Conservation (phyloP, 2,888 invertebrate species). For the Pilophorus perplexus region DNA sequence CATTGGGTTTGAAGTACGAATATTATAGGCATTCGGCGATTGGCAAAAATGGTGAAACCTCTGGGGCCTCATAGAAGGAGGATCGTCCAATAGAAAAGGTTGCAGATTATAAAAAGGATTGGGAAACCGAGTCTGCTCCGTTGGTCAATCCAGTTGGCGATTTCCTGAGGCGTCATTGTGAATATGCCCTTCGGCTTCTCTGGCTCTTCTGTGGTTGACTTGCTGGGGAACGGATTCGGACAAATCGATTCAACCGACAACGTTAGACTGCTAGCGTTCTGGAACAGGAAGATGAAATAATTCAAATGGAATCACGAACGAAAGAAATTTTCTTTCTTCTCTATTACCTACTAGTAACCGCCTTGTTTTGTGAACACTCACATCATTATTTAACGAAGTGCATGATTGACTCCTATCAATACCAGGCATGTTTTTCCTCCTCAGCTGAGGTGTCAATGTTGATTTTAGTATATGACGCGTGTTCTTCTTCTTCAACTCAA, state of each 20-base stretch:
- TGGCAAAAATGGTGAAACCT: too few species aligned
- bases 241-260: slow-evolving; percentile 50
- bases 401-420: slow-evolving; percentile 46
- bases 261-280: slow-evolving; percentile 48
- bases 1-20: too few species aligned
- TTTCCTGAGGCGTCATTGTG: slow-evolving; percentile 84
- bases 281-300: too few species aligned
- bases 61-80: slow-evolving; percentile 44
- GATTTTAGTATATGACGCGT: slow-evolving; percentile 82
- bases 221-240: slow-evolving; percentile 46
- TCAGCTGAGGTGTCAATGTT: slow-evolving; percentile 73
- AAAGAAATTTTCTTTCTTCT: too few species aligned
- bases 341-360: too few species aligned
- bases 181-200: slow-evolving; percentile 60
- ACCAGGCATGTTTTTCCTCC: slow-evolving; percentile 65
- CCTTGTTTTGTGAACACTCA: too few species aligned
- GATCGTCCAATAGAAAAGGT: slow-evolving; percentile 72
- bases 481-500: slow-evolving; percentile 69
- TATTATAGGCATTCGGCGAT: too few species aligned
- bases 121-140: slow-evolving; percentile 76
- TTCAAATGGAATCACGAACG: too few species aligned
- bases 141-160: slow-evolving; percentile 82
- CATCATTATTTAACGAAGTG: slow-evolving; percentile 39
- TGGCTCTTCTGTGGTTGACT: slow-evolving; percentile 23
- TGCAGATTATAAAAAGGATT: slow-evolving; percentile 72